A percentile compares a stretch with the other conserved stretches of the same genome.
phyloP scores from a whole-genome alignment of 2,113 vertebrate species.

The Brachionichthys hirsutus region DNA sequence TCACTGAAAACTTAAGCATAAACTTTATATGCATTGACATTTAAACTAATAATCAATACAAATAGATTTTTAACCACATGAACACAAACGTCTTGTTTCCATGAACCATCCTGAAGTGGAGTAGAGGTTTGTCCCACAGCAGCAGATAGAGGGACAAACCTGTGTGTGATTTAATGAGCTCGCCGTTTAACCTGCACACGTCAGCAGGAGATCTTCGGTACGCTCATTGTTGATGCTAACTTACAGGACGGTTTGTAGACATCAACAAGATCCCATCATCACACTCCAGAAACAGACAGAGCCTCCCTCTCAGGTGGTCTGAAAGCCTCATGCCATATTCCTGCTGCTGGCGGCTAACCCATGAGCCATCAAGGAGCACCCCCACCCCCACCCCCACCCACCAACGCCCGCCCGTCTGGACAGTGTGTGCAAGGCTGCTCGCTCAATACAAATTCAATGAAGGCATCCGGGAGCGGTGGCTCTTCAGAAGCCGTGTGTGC shows the following conservation, averaged over 20 bases:
- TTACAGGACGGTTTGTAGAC: constrained; percentile 7
- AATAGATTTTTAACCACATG: too few relatives aligned
- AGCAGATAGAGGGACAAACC: background rate
- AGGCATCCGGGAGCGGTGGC: constrained; percentile 13
- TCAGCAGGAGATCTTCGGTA: background rate
- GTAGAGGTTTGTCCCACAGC: constrained; percentile 25
- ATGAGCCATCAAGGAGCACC: background rate
- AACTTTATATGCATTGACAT: too few relatives aligned
- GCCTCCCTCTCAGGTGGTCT: constrained; percentile 6
- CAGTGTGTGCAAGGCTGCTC: background rate
- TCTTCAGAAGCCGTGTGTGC: background rate
- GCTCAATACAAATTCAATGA: constrained; percentile 34
- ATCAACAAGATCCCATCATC: constrained; percentile 32
- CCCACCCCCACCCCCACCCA: too few relatives aligned
- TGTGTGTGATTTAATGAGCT: background rate
- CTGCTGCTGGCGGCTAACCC: background rate
- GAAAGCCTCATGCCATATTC: constrained; percentile 1
- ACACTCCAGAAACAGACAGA: background rate
- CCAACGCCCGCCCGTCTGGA: constrained; percentile 11
- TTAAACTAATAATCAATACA: too few relatives aligned
- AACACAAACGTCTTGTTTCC: too few relatives aligned
- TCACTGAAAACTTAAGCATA: too few relatives aligned
- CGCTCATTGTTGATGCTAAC: background rate
- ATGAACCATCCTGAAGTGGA: background rate
- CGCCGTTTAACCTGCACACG: background rate